These are phyloP conservation scores for Carollia perspicillata DNA, from an alignment of 2,113 vertebrate genomes.

Conservation along the genomic window DNA sequence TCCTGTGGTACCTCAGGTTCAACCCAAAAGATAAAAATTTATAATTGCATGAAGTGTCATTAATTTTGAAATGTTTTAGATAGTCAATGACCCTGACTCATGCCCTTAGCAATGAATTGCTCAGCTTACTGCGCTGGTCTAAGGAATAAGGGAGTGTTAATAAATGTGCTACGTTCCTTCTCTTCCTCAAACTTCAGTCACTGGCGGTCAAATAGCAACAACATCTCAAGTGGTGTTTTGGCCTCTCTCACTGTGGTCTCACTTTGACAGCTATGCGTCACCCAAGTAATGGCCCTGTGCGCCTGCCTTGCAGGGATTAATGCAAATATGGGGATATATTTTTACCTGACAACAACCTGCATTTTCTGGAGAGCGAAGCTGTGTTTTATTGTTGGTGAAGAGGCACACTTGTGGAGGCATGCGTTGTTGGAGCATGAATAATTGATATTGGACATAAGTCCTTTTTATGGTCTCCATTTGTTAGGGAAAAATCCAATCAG, in stretches of 20 bases:
- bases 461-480: constrained; percentile 32
- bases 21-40: neutral
- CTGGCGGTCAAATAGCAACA: neutral
- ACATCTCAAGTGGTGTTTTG: neutral
- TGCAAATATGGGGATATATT: constrained; percentile 8
- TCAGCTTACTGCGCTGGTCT: neutral
- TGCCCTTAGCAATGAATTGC: neutral
- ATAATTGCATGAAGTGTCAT: neutral
- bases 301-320: neutral
- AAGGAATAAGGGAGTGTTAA: neutral
- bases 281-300: neutral
- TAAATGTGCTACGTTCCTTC: neutral
- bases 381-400: constrained; percentile 5
- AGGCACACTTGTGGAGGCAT: neutral
- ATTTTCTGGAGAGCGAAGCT: neutral
- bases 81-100: neutral
- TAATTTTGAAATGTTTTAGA: neutral
- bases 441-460: constrained; percentile 35
- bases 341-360: constrained; percentile 3
- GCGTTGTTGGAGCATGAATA: constrained; percentile 28
- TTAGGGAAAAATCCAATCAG: constrained; percentile 34
- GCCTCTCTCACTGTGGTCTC: neutral
- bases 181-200: neutral
- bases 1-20: neutral
- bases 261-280: neutral